Percentiles rank a stretch among this genome's conserved stretches.
Conservation (phyloP, 2,888 invertebrate species). For the Philhelius pedissequus region DNA sequence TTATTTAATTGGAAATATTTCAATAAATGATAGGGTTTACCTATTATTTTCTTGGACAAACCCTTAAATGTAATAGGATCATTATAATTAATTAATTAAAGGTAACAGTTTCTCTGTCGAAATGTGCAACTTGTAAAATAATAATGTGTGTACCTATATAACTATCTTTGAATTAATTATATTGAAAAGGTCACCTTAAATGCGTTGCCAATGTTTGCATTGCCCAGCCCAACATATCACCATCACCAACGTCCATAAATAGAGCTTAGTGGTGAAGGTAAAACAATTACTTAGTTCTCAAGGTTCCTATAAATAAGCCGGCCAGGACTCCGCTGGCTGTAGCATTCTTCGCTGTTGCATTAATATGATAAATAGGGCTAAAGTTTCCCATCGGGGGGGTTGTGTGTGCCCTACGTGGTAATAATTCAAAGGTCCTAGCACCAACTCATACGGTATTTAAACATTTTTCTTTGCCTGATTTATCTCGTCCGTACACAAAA, state of each 20-base stretch:
- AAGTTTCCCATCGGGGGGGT: slow-evolving; percentile 9
- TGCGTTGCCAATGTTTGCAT: not conserved
- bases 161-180: slow-evolving; percentile 14
- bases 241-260: not conserved
- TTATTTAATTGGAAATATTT: too few relatives aligned
- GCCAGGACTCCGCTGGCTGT: not conserved
- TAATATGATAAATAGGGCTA: slow-evolving; percentile 48
- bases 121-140: not conserved
- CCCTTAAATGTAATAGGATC: slow-evolving; percentile 17
- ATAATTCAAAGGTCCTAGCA: slow-evolving; percentile 41
- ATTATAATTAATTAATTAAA: slow-evolving; percentile 41
- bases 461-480: slow-evolving; percentile 49
- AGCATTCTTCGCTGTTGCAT: slow-evolving; percentile 12
- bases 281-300: slow-evolving; percentile 47
- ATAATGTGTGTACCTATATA: not conserved
- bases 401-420: slow-evolving; percentile 19
- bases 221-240: too few relatives aligned
- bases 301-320: slow-evolving; percentile 27
- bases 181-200: slow-evolving; percentile 14
- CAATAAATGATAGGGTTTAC: slow-evolving; percentile 13
- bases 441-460: slow-evolving; percentile 48
- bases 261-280: slow-evolving; percentile 27
- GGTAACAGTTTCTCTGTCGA: not conserved
- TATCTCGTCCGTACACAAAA: slow-evolving; percentile 32
- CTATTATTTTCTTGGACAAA: slow-evolving; percentile 1